Base-by-base conservation (phyloP, 2,797 vertebrate genomes). In the Dromococcyx pavoninus region DNA sequence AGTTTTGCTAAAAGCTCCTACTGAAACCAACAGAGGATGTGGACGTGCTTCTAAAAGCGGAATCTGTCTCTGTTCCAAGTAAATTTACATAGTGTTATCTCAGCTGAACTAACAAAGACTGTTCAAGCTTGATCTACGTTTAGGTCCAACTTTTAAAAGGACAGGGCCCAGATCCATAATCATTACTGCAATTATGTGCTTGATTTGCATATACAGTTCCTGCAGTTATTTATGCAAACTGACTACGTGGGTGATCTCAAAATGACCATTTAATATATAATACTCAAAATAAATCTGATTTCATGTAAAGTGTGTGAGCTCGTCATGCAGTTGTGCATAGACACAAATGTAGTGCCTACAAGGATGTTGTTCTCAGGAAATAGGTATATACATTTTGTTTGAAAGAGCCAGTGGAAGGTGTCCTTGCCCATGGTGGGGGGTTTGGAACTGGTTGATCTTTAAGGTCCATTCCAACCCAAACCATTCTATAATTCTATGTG, bases 101-200 rank as follows among this genome's bases (percentile, higher is more conserved):
- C 95, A 96, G 95, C 95, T 97, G 95, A 88, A 88, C 93, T 96
- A 96, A 96, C 93, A 97, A 94, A 95, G 86, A 72, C 6, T 62
- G 70, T 89, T 88, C 91, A 86, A 88, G 93, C 89, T 89, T 84
- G 54, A 77, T 56, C 80, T 89, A 66, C n/a, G 1, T 88, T 95
- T 86, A 89, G 73, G 76, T 73, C 66, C 62, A 86, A 32, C 65
- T 85, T 95, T 86, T 91, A 81, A 89, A 85, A 94, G 43, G 76
- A 84, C 51, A 70, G 75, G 50, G 57, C 65, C 50, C 54, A 62
- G 75, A 51, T 95, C 89, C 73, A 65, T 89, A 80, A 58, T 41
- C 25, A 19, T 92, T 75, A 70, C 13, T 72, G 75, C 69, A 88
- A 56, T 91, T 83, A 54, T 11, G 13, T 78, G 46, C 43, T 66